These are phyloP conservation scores for Taphrorychus bicolor DNA, from an alignment of 2,888 invertebrate genomes.

Conservation along the genomic window DNA sequence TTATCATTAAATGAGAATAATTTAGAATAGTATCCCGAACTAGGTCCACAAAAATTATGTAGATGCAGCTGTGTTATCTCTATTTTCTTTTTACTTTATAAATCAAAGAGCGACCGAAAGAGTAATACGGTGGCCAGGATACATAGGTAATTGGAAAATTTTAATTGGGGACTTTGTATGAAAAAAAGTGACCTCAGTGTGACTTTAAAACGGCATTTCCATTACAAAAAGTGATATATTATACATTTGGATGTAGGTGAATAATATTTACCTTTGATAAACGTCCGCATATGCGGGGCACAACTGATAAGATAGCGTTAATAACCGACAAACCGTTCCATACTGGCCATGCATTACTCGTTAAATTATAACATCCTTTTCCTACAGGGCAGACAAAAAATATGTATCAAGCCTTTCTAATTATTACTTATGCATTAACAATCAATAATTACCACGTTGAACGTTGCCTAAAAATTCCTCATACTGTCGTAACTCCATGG, in stretches of 20 bases:
- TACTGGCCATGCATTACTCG: slow-evolving; percentile 47
- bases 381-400: slow-evolving; percentile 17
- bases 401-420: not conserved
- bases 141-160: too few species aligned
- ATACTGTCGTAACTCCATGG: not conserved
- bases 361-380: slow-evolving; percentile 30
- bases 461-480: not conserved
- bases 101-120: too few species aligned
- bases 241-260: slow-evolving; percentile 48
- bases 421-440: not conserved
- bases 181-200: not conserved
- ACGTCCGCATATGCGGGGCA: slow-evolving; percentile 48
- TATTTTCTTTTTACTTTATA: too few species aligned
- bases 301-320: slow-evolving; percentile 51
- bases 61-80: too few species aligned
- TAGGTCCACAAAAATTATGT: too few species aligned
- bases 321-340: slow-evolving; percentile 45
- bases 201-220: not conserved
- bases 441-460: slow-evolving; percentile 4
- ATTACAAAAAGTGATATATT: slow-evolving; percentile 10
- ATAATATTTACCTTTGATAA: slow-evolving; percentile 53
- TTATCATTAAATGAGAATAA: too few species aligned
- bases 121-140: too few species aligned
- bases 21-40: too few species aligned
- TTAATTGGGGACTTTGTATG: not conserved